Evolutionary conservation across 2,888 invertebrate genomes (phyloP).

Genomic region (Noctua janthina): DNA sequence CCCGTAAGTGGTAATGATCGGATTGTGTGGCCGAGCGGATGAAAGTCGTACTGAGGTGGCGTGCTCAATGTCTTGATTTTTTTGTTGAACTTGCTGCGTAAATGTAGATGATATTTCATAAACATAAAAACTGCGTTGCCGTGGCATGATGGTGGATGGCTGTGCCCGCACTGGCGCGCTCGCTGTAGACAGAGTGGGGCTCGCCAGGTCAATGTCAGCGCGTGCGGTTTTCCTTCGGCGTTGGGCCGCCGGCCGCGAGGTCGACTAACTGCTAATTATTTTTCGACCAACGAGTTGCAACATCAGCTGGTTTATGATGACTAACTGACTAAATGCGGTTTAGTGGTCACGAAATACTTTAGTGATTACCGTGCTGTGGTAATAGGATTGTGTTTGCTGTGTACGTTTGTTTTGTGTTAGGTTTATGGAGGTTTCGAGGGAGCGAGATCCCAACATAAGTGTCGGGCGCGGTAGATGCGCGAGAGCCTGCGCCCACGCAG

Average conservation of each 20-base stretch:
- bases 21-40: constrained; percentile 73
- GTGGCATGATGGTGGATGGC: constrained; percentile 37
- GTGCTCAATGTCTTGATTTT: constrained; percentile 71
- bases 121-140: constrained; percentile 63
- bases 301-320: constrained; percentile 78
- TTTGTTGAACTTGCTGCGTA: constrained; percentile 64
- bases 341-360: constrained; percentile 78
- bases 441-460: constrained; percentile 60
- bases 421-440: constrained; percentile 49
- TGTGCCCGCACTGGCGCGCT: constrained; percentile 2
- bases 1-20: constrained; percentile 78
- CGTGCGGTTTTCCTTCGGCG: constrained; percentile 83
- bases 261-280: constrained; percentile 87
- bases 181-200: constrained; percentile 56
- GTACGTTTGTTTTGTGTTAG: constrained; percentile 62
- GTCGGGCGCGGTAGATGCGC: constrained; percentile 69
- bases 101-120: constrained; percentile 63
- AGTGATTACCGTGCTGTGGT: constrained; percentile 70
- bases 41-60: constrained; percentile 70
- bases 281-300: constrained; percentile 83
- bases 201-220: constrained; percentile 83
- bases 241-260: constrained; percentile 75
- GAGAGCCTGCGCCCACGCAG: constrained; percentile 85
- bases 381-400: constrained; percentile 63
- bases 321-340: constrained; percentile 80